Evolutionary conservation across 2,113 vertebrate genomes (phyloP), one percentile per base, ranked within the genome.

Genomic region (Cathartes aura): DNA sequence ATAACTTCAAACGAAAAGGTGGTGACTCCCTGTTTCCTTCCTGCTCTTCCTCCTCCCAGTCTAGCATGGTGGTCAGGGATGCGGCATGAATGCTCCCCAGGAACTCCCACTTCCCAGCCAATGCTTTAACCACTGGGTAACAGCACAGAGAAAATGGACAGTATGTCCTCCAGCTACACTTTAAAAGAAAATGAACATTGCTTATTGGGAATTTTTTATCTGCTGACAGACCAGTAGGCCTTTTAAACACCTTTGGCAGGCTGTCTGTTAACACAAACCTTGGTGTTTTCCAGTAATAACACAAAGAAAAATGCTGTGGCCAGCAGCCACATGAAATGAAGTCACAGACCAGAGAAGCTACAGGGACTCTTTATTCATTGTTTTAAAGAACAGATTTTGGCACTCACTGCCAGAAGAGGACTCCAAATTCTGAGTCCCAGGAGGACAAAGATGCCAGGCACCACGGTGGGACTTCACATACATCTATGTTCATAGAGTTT

Each of bases 21-120:
- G 87, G 93, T 90, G 90, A 93, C 97, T 94, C 95, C 62, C 74
- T 53, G 27, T 89, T 97, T 97, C 97, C 97, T 97, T 97, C 96
- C 96, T 96, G 82, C 87, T 95, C 90, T 85, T 97, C 82, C 50
- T 94, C 78, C 62, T 97, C 48, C 90, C 62, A 72, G 73, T 60
- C 53, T 79, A 96, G 52, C 74, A 48, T 78, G 87, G 63, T 86
- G 66, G 74, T 86, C 90, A 92, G 93, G 87, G 96, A 90, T 94
- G 87, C 9, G 3, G 66, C 67, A 68, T 60, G 74, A 95, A 90
- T 75, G 73, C 87, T 95, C 11, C 92, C 80, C 87, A 88, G 96
- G 93, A 97, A 88, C 82, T 95, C 78, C 62, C 36, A 26, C 93
- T 97, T 97, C 92, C 97, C 21, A 40, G 63, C 66, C 73, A 85